phyloP scores from a whole-genome alignment of 2,888 invertebrate genomes.

The Cantharis lateralis region DNA sequence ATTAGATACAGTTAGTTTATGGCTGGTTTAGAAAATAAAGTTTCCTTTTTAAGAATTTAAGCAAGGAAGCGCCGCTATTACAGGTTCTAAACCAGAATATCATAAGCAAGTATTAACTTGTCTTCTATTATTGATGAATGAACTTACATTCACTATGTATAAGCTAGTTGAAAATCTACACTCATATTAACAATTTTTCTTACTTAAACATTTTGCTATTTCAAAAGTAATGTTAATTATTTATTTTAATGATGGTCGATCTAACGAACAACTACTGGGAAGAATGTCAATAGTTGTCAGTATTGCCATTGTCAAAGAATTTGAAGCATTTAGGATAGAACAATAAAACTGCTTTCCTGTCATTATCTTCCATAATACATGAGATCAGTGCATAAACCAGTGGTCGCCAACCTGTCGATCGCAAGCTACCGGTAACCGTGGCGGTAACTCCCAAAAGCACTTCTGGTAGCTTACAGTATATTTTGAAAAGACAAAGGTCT shows the following conservation, averaged over 20 bases:
- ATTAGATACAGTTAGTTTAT: slow-evolving; percentile 9
- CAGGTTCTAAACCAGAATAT: slow-evolving; percentile 21
- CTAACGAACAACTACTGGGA: background rate
- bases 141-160: background rate
- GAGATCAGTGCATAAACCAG: too few species aligned
- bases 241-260: background rate
- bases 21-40: slow-evolving; percentile 4
- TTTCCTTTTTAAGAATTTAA: slow-evolving; percentile 24
- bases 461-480: too few species aligned
- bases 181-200: background rate
- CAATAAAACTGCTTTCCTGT: too few species aligned
- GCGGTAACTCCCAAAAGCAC: too few species aligned
- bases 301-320: background rate
- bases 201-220: background rate
- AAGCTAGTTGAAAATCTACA: background rate
- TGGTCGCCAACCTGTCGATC: too few species aligned
- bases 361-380: too few species aligned
- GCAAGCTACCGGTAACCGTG: too few species aligned
- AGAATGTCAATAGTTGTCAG: background rate
- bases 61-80: slow-evolving; percentile 14
- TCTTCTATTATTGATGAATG: slow-evolving; percentile 24
- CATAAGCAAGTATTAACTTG: slow-evolving; percentile 9
- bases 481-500: too few species aligned
- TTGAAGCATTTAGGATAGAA: too few species aligned
- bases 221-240: background rate